These are phyloP conservation scores for Thumatha senex DNA, from an alignment of 2,888 invertebrate genomes.

Conservation along the genomic window DNA sequence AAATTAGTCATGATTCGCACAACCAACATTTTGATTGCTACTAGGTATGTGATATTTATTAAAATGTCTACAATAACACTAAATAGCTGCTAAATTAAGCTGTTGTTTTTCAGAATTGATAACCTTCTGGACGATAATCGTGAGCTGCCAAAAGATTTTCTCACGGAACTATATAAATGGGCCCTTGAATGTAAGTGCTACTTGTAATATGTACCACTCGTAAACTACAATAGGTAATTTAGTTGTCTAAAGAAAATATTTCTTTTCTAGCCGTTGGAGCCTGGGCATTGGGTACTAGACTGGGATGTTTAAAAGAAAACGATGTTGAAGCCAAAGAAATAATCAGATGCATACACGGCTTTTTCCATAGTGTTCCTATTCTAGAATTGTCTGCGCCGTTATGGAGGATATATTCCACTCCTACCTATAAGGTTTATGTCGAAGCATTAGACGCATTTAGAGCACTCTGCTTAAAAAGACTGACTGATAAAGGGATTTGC, in stretches of 20 bases:
- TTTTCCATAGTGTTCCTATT: slow-evolving; percentile 90
- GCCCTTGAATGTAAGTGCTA: slow-evolving; percentile 89
- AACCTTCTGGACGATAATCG: slow-evolving; percentile 81
- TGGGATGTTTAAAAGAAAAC: slow-evolving; percentile 88
- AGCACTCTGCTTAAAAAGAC: slow-evolving; percentile 77
- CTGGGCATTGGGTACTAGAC: slow-evolving; percentile 91
- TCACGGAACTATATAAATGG: slow-evolving; percentile 91
- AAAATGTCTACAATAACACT: slow-evolving; percentile 9
- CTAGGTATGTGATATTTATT: slow-evolving; percentile 2
- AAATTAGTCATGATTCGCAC: slow-evolving; percentile 16
- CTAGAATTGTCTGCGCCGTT: slow-evolving; percentile 89
- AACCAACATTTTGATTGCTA: no score
- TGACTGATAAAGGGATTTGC: slow-evolving; percentile 73
- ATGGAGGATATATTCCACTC: slow-evolving; percentile 89
- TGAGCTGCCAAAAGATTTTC: slow-evolving; percentile 87
- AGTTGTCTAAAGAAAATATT: slow-evolving; percentile 26
- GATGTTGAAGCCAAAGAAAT: slow-evolving; percentile 90
- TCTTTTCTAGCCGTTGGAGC: slow-evolving; percentile 87
- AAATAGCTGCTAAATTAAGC: no score
- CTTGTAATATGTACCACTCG: slow-evolving; percentile 28
- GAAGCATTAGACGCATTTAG: slow-evolving; percentile 88
- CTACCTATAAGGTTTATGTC: slow-evolving; percentile 87
- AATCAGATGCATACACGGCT: slow-evolving; percentile 89
- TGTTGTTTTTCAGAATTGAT: slow-evolving; percentile 84
- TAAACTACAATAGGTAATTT: slow-evolving; percentile 35